Conservation (phyloP, 1,140 invertebrate genomes). For the Drosophila arizonae region DNA sequence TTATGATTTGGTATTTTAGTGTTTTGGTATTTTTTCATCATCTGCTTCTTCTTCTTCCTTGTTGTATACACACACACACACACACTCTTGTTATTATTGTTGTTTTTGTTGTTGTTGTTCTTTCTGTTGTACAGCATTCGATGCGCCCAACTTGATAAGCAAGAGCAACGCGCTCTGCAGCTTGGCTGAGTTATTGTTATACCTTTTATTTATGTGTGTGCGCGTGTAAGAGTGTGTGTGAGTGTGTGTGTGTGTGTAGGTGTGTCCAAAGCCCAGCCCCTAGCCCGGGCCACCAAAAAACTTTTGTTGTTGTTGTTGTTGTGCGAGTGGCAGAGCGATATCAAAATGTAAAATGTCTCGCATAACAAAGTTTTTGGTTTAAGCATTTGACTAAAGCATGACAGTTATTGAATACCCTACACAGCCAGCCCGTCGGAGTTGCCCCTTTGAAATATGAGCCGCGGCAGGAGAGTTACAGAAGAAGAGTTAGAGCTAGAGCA, state of each 20-base stretch:
- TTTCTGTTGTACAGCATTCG: slow-evolving; percentile 65
- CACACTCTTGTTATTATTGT: slow-evolving; percentile 14
- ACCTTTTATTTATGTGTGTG: slow-evolving; percentile 27
- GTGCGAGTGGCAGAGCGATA: slow-evolving; percentile 40
- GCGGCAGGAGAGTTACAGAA: background rate
- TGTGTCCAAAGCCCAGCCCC: slow-evolving; percentile 56
- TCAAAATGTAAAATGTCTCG: slow-evolving; percentile 51
- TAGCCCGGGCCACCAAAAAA: slow-evolving; percentile 16
- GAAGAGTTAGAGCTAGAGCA: background rate
- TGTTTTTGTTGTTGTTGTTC: slow-evolving; percentile 18
- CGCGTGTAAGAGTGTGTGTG: slow-evolving; percentile 14
- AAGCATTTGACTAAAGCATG: slow-evolving; percentile 9
- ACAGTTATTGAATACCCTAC: slow-evolving; percentile 33
- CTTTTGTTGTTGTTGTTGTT: slow-evolving; percentile 19
- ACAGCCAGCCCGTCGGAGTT: background rate
- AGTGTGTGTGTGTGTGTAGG: slow-evolving; percentile 49
- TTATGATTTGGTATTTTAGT: slow-evolving; percentile 77
- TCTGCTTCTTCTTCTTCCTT: background rate
- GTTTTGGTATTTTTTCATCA: slow-evolving; percentile 28
- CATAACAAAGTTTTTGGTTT: slow-evolving; percentile 37
- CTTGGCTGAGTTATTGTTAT: slow-evolving; percentile 69
- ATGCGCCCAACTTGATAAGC: slow-evolving; percentile 78
- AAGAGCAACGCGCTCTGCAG: slow-evolving; percentile 41
- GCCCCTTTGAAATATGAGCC: slow-evolving; percentile 8
- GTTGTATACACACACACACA: slow-evolving; percentile 2